Evolutionary conservation across 64 coral and sea anemone genomes (phyloP).

Genomic region (Hydrozoanthus tunicans): DNA sequence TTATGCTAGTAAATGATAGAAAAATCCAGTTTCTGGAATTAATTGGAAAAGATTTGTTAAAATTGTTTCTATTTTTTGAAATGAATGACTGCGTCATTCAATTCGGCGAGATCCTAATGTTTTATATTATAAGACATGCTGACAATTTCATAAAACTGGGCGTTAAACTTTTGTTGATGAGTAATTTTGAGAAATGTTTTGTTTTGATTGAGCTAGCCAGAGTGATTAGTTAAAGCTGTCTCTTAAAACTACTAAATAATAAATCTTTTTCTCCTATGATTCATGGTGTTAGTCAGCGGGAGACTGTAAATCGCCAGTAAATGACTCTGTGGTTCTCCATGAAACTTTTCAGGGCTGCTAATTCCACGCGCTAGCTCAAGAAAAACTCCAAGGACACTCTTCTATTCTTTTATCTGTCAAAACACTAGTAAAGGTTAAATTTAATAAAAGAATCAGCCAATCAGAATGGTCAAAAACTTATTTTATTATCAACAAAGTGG

Average conservation of each 20-base stretch:
- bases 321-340: neutral
- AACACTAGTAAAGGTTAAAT: slow-evolving; percentile 42
- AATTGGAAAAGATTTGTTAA: neutral
- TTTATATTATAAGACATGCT: slow-evolving; percentile 29
- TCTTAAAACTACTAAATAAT: slow-evolving; percentile 60
- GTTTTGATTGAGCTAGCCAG: slow-evolving; percentile 54
- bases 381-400: slow-evolving; percentile 17
- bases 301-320: neutral
- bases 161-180: slow-evolving; percentile 51
- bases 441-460: slow-evolving; percentile 59
- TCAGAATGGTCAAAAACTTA: slow-evolving; percentile 7
- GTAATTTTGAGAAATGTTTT: slow-evolving; percentile 61
- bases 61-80: neutral
- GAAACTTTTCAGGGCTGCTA: slow-evolving; percentile 4
- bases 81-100: neutral
- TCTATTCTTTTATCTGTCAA: slow-evolving; percentile 53
- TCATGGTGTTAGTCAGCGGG: slow-evolving; percentile 50
- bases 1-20: neutral
- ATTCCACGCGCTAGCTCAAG: neutral
- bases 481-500: slow-evolving; percentile 34
- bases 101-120: neutral
- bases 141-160: slow-evolving; percentile 22
- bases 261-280: slow-evolving; percentile 44
- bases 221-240: slow-evolving; percentile 55
- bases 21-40: neutral